Conservation (phyloP, 2,797 vertebrate species). For the Cheirogaleus major region DNA sequence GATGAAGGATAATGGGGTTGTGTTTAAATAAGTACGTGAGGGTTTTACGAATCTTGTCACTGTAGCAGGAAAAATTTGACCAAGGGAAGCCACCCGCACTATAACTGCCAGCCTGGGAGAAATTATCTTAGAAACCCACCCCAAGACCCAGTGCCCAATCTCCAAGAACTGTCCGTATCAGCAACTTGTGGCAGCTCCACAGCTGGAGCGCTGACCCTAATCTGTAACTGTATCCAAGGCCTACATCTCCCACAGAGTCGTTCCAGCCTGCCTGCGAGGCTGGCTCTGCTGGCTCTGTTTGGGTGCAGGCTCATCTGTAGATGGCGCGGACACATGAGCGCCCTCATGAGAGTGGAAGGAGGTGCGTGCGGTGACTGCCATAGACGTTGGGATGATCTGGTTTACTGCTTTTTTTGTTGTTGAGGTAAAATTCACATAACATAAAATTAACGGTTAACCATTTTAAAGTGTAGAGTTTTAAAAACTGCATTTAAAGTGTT, state of each 20-base stretch:
- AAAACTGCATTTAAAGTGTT: neutral
- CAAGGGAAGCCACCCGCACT: neutral
- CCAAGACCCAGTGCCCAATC: too few relatives aligned
- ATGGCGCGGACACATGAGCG: fast-evolving
- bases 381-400: neutral
- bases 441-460: neutral
- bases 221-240: neutral
- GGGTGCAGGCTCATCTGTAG: neutral
- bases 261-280: neutral
- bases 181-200: neutral
- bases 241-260: neutral
- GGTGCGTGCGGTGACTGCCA: neutral
- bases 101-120: neutral
- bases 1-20: neutral
- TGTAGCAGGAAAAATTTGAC: neutral
- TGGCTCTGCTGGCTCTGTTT: neutral
- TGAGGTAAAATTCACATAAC: neutral
- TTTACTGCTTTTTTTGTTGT: neutral
- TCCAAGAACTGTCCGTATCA: neutral
- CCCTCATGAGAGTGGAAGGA: neutral
- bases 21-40: neutral
- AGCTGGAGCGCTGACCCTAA: neutral
- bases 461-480: neutral
- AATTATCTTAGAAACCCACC: too few relatives aligned
- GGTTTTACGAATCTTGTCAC: neutral